phyloP scores from a whole-genome alignment of 37 sponge, comb jelly and placozoan species.

The Ephydatia muelleri region DNA sequence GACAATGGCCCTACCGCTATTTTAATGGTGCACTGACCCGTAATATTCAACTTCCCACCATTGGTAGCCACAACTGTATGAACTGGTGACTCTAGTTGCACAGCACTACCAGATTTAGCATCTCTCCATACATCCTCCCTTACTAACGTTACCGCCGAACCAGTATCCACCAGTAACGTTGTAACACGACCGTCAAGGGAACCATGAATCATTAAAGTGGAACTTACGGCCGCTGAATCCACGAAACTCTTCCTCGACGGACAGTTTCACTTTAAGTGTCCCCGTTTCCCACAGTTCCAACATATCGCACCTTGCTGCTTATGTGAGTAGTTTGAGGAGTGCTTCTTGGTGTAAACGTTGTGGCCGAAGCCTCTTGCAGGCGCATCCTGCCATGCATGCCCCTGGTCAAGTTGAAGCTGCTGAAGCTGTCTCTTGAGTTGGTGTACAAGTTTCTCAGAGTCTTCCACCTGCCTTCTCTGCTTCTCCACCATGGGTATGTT shows the following conservation, averaged over 20 bases:
- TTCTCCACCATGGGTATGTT: background rate
- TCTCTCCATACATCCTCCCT: slow-evolving; percentile 3
- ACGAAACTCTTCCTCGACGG: background rate
- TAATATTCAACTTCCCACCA: background rate
- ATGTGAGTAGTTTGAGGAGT: background rate
- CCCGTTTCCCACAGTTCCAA: too few species aligned
- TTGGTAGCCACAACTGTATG: slow-evolving; percentile 11
- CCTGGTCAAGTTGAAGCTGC: background rate
- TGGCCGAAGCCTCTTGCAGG: too few species aligned
- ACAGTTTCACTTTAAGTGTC: too few species aligned
- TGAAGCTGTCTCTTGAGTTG: background rate
- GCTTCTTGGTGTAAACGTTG: background rate
- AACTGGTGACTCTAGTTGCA: background rate
- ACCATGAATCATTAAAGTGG: slow-evolving; percentile 10
- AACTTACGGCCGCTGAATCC: background rate
- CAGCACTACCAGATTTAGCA: background rate
- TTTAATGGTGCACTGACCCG: background rate
- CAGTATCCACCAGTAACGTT: slow-evolving; percentile 13
- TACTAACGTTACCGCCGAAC: background rate
- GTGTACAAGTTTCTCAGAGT: slow-evolving; percentile 1
- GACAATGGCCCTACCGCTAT: background rate
- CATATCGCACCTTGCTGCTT: too few species aligned
- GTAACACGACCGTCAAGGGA: background rate
- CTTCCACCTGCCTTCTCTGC: background rate
- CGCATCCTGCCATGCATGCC: too few species aligned